Evolutionary conservation across 2,888 invertebrate genomes (phyloP), one percentile per base, ranked within the genome.

Genomic region (Pilophorus perplexus): DNA sequence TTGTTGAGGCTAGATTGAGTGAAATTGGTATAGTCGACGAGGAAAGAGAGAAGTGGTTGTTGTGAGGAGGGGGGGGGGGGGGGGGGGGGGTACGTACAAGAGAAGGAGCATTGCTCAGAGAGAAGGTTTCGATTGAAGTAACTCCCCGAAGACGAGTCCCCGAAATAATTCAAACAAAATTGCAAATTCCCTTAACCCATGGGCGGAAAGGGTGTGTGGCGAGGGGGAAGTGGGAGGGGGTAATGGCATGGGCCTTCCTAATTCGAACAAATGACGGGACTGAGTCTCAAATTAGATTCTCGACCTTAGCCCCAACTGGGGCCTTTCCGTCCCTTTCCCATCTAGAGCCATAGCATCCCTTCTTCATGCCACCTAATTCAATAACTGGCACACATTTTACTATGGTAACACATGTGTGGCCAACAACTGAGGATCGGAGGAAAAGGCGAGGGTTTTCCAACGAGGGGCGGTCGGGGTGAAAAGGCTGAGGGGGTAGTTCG

Each of bases 291-390:
- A 72, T 72, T 72, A 71, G 72, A 72, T 72, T 71, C 64, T 65
- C 62, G 66, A 55, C 67, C 48, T 64, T 48, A 77, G 77, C 78
- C 79, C 77, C 78, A 78, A 78, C 67, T 65, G 59, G 50, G 65
- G 78, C 78, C 76, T 20, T 33, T 12, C 78, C 74, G 78, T 79
- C 77, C 76, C 75, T 77, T 78, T 78, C 76, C 48, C 48, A 10
- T n/a, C n/a, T n/a, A n/a, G n/a, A n/a, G n/a, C 48, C 48, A 16
- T 6, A 10, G 40, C 59, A 22, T 27, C 46, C 28, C 62, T 46
- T 16, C 62, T 28, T 14, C 62, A 14, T 23, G 28, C 60, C 64
- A 38, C 69, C 71, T 71, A 71, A 71, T 70, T 71, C 71, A 71
- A 71, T 71, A 71, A 69, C 71, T 71, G 71, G 70, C 71, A 70